phyloP scores from a whole-genome alignment of 2,797 vertebrate genomes.

The Anguilla megastoma region DNA sequence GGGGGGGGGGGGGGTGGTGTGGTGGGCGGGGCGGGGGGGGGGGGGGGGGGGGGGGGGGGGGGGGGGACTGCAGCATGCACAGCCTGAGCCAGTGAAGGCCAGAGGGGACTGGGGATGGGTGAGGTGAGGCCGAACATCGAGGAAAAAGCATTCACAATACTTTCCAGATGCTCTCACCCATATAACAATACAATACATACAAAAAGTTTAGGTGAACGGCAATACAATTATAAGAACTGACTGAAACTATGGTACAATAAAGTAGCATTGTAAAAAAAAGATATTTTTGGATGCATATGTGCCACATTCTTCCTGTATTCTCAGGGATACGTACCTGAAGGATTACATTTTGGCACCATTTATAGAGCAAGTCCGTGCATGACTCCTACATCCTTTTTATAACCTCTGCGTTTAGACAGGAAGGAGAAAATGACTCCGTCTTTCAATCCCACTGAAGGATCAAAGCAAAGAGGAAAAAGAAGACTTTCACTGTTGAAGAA shows the following conservation, averaged over 20 bases:
- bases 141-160: background rate
- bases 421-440: background rate
- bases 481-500: slow-evolving; percentile 5
- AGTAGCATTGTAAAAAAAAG: background rate
- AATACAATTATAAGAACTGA: background rate
- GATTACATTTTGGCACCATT: background rate
- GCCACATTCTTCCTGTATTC: background rate
- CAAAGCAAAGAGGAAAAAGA: background rate
- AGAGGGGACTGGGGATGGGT: background rate
- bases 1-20: no score
- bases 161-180: background rate
- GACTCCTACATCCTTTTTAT: background rate
- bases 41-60: background rate
- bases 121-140: background rate
- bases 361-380: background rate
- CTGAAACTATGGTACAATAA: background rate
- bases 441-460: background rate
- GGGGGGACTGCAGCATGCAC: background rate
- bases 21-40: no score
- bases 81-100: background rate
- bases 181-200: background rate
- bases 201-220: background rate
- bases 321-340: background rate
- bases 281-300: background rate
- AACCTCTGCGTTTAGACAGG: background rate